Conservation (phyloP, 2,113 vertebrate genomes). For the Nycticebus coucang region DNA sequence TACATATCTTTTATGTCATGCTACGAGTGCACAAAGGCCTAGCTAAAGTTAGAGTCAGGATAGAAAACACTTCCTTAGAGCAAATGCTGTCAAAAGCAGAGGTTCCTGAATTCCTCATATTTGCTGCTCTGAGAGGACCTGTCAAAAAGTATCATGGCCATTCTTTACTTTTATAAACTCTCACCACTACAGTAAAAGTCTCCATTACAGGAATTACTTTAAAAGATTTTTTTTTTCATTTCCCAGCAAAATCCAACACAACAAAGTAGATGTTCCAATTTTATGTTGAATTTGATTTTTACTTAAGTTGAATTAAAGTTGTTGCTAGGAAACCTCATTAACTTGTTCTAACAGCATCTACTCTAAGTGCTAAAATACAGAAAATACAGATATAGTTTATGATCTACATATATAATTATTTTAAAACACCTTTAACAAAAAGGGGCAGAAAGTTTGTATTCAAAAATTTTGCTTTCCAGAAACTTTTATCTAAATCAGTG, state of each 20-base stretch:
- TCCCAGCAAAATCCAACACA: background rate
- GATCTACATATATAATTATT: background rate
- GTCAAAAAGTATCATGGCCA: constrained; percentile 6
- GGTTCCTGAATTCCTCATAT: background rate
- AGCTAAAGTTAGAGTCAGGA: background rate
- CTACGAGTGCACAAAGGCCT: background rate
- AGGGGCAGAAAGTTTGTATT: background rate
- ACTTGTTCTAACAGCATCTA: background rate
- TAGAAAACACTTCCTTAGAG: background rate
- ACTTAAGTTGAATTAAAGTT: background rate
- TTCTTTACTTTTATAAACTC: background rate
- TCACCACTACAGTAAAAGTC: background rate
- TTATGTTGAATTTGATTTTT: constrained; percentile 33
- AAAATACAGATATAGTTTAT: background rate
- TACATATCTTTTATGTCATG: background rate
- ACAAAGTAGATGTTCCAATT: background rate
- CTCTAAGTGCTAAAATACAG: background rate
- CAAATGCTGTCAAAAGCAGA: background rate
- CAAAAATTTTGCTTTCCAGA: background rate
- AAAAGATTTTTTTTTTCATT: background rate
- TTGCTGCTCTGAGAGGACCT: background rate
- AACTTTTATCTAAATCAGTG: background rate
- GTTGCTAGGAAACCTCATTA: background rate
- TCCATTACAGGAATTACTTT: background rate
- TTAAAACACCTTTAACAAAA: background rate